These are phyloP conservation scores for Rhinolophus sinicus DNA, from an alignment of 2,113 vertebrate species.

Conservation along the genomic window DNA sequence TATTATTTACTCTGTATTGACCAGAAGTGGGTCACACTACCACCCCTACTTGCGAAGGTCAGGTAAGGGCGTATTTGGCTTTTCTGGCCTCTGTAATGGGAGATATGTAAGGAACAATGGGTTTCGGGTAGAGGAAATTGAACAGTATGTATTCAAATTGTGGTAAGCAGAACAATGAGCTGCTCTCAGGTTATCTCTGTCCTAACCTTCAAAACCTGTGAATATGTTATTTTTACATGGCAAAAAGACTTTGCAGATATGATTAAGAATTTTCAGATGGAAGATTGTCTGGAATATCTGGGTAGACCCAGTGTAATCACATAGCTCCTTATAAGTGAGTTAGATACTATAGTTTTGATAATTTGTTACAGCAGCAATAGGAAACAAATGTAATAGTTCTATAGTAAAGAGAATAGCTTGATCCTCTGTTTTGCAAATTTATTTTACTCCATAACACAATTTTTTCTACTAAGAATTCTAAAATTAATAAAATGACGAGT, in stretches of 20 bases:
- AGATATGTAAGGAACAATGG: background rate
- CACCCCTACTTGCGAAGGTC: accelerated
- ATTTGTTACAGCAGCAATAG: background rate
- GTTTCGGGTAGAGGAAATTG: background rate
- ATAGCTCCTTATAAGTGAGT: background rate
- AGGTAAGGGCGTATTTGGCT: background rate
- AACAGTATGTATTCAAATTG: background rate
- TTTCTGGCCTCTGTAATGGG: background rate
- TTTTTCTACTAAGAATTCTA: background rate
- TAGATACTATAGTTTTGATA: background rate
- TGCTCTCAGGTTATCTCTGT: accelerated
- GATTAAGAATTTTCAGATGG: background rate
- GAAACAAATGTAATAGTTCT: background rate
- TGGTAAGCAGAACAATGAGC: accelerated
- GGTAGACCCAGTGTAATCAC: background rate
- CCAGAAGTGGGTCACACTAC: background rate
- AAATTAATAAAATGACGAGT: background rate
- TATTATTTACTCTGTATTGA: background rate
- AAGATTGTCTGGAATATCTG: background rate
- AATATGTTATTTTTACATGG: background rate
- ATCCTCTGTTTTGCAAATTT: background rate
- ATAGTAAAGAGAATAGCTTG: background rate
- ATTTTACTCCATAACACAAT: background rate
- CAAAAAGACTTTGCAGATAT: background rate
- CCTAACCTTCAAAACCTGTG: background rate